phyloP scores from a whole-genome alignment of 2,888 invertebrate species.

The Pardosa pseudoannulata region DNA sequence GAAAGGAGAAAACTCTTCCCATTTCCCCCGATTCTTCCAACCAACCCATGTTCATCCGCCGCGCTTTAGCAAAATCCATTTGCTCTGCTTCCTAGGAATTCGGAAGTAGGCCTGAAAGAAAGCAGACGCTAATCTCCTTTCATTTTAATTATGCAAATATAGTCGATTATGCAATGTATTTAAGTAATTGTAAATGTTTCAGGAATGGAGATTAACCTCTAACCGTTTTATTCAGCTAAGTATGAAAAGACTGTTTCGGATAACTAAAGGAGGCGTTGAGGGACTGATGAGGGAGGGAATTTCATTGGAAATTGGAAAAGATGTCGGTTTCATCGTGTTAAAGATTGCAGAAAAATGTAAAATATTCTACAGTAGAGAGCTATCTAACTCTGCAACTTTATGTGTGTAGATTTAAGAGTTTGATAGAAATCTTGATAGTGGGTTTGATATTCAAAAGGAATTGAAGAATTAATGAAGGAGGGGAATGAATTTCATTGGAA shows the following conservation, averaged over 20 bases:
- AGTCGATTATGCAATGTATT: slow-evolving; percentile 52
- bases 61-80: slow-evolving; percentile 31
- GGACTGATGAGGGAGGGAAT: too few species aligned
- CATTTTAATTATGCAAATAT: slow-evolving; percentile 69
- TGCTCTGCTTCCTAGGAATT: slow-evolving; percentile 25
- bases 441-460: too few species aligned
- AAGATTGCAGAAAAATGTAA: too few species aligned
- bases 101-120: slow-evolving; percentile 31
- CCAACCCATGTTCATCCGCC: neutral
- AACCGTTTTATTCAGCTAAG: neutral
- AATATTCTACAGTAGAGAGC: too few species aligned
- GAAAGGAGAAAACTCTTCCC: slow-evolving; percentile 39
- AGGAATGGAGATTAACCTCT: slow-evolving; percentile 37
- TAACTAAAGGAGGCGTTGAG: too few species aligned
- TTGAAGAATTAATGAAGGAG: too few species aligned
- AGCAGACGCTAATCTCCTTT: slow-evolving; percentile 54
- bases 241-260: neutral
- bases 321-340: too few species aligned
- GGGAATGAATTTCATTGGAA: too few species aligned
- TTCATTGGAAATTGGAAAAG: too few species aligned
- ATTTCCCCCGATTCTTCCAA: neutral
- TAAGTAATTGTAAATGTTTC: slow-evolving; percentile 66
- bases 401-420: too few species aligned
- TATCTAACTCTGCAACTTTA: too few species aligned
- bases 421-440: too few species aligned